Percentiles rank a stretch among this genome's conserved stretches.
phyloP scores from a whole-genome alignment of 2,888 invertebrate species.

The Scotopteryx bipunctaria region DNA sequence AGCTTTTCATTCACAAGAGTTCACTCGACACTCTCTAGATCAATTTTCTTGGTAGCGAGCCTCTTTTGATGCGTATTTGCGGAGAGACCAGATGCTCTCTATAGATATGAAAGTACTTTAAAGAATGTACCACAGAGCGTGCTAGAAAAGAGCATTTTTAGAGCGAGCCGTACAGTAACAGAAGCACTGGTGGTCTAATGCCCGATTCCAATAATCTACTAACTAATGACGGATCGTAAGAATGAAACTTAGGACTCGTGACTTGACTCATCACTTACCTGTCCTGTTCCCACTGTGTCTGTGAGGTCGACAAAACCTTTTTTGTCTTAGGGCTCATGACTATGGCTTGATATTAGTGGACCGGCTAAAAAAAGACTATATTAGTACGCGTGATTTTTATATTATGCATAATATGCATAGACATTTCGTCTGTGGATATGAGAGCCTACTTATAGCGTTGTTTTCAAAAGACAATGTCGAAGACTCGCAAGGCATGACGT shows the following conservation, averaged over 20 bases:
- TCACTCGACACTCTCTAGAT: slow-evolving; percentile 27
- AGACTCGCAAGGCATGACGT: slow-evolving; percentile 24
- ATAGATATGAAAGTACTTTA: slow-evolving; percentile 29
- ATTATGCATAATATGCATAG: not conserved
- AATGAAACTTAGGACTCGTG: no score
- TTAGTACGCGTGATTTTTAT: not conserved
- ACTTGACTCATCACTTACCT: no score
- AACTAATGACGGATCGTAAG: no score
- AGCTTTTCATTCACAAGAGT: slow-evolving; percentile 33
- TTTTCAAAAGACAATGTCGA: slow-evolving; percentile 38
- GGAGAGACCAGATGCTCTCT: slow-evolving; percentile 37
- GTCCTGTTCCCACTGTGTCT: no score
- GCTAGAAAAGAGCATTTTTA: not conserved
- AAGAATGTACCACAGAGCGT: slow-evolving; percentile 7
- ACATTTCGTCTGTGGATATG: slow-evolving; percentile 11
- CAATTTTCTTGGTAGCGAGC: slow-evolving; percentile 38
- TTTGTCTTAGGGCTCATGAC: no score
- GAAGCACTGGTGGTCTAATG: no score
- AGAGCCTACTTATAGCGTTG: slow-evolving; percentile 31
- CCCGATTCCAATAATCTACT: no score
- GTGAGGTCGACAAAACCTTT: no score
- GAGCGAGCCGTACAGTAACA: not conserved
- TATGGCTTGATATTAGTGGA: no score
- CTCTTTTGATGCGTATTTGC: slow-evolving; percentile 41
- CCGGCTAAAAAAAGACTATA: no score